A percentile compares a stretch with the other conserved stretches of the same genome.
Conservation (phyloP, 2,888 invertebrate species). For the Andrena flavipes region DNA sequence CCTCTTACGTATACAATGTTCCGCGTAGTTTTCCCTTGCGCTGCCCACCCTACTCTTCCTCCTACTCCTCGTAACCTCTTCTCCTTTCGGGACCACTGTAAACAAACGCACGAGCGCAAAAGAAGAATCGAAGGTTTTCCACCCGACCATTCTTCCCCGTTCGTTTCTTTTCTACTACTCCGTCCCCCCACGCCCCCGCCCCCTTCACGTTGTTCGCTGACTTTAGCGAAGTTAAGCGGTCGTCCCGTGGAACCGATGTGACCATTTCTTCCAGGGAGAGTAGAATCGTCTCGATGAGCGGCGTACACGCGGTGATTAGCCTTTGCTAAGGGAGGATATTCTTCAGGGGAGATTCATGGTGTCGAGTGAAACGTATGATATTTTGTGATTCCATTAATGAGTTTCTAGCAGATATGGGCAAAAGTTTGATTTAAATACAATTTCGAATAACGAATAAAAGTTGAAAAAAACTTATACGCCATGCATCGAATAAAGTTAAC, state of each 20-base stretch:
- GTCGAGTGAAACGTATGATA: not conserved
- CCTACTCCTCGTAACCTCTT: conserved; percentile 28
- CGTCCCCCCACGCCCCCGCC: not conserved
- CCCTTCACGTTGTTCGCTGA: conserved; percentile 34
- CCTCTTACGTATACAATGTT: conserved; percentile 53
- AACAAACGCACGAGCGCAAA: conserved; percentile 71
- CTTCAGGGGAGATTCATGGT: not conserved
- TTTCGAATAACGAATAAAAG: no score
- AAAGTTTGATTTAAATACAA: no score
- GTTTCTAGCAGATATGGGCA: no score
- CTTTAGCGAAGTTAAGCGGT: conserved; percentile 59
- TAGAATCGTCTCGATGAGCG: conserved; percentile 47
- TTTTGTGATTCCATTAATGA: not conserved
- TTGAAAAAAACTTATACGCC: no score
- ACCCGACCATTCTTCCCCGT: conserved; percentile 19
- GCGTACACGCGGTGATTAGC: not conserved
- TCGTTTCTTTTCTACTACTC: not conserved
- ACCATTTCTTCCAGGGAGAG: conserved; percentile 36
- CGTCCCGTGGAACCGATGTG: conserved; percentile 43
- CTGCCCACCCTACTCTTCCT: conserved; percentile 17
- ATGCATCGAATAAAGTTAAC: no score
- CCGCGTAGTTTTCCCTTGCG: conserved; percentile 59
- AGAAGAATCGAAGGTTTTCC: conserved; percentile 68
- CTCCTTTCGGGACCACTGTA: conserved; percentile 65
- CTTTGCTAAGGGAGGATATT: not conserved